Evolutionary conservation across 2,888 invertebrate genomes (phyloP).

Genomic region (Leptopilina myrica): DNA sequence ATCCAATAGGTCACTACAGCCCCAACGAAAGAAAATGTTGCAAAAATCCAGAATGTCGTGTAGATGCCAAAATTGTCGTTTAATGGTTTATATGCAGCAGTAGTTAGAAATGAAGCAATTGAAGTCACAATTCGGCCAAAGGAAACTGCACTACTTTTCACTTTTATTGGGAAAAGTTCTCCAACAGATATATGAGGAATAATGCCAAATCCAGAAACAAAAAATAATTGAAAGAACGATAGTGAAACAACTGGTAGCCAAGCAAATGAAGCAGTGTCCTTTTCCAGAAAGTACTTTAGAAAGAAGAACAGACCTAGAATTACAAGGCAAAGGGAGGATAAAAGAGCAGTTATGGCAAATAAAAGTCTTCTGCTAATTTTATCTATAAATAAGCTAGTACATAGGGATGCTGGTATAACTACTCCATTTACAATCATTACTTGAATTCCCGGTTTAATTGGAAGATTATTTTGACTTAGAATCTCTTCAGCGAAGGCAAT

Average conservation of each 20-base stretch:
- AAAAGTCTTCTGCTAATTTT: slow-evolving; percentile 81
- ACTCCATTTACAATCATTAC: slow-evolving; percentile 78
- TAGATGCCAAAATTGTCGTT: slow-evolving; percentile 78
- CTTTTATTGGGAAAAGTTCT: slow-evolving; percentile 82
- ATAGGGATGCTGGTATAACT: slow-evolving; percentile 79
- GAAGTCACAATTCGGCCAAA: slow-evolving; percentile 81
- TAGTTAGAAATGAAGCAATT: slow-evolving; percentile 80
- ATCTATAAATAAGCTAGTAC: slow-evolving; percentile 80
- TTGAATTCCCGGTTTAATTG: slow-evolving; percentile 77
- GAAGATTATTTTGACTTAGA: slow-evolving; percentile 79
- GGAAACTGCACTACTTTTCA: slow-evolving; percentile 82
- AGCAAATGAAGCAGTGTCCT: slow-evolving; percentile 77
- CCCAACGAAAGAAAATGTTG: slow-evolving; percentile 67
- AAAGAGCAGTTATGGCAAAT: slow-evolving; percentile 80
- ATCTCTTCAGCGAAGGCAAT: slow-evolving; percentile 81
- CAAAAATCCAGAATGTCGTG: slow-evolving; percentile 80
- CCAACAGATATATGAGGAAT: slow-evolving; percentile 82
- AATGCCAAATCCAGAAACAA: slow-evolving; percentile 81
- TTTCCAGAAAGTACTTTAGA: slow-evolving; percentile 77
- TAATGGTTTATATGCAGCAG: slow-evolving; percentile 80
- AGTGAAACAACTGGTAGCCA: slow-evolving; percentile 81
- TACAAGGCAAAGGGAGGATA: slow-evolving; percentile 78
- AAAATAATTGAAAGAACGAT: slow-evolving; percentile 81
- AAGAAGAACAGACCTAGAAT: slow-evolving; percentile 80
- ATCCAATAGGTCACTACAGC: slow-evolving; percentile 78